Base-by-base conservation (phyloP, 2,888 invertebrate genomes). In the Iselma pallidipennis region DNA sequence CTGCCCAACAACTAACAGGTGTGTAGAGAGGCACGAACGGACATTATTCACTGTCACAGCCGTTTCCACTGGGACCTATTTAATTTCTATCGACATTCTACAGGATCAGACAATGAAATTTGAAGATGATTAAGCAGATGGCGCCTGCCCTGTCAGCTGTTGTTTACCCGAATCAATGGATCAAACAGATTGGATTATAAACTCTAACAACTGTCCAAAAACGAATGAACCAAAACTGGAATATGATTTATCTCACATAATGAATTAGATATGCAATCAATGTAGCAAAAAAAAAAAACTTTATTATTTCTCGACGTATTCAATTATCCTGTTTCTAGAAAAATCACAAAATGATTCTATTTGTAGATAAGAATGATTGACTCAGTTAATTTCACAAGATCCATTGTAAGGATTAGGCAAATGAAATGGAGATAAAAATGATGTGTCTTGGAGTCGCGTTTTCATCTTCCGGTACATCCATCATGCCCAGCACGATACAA, bases 371-470 rank as follows among this genome's bases (percentile, higher is more conserved):
- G n/a, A 3, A 31, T 12, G n/a, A 33, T 14, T n/a, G 4, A 33
- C n/a, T 2, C 12, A 29, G 19, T 16, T 9, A 37, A 37, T 37
- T 37, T 16, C 16, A 7, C 6, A 37, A 29, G n/a, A n/a, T n/a
- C n/a, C n/a, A 37, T 2, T 6, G 37, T 16, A 37, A 37, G 67
- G 66, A 65, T 67, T n/a, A n/a, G n/a, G n/a, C n/a, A 64, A 61
- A 63, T 66, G 66, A 67, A 67, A 67, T 69, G 67, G 67, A 69
- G 69, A 66, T 66, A 66, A 69, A 68, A 70, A 67, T 70, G 52
- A 68, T 69, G 69, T 37, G 16, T 9, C n/a, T 1, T 71, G 70
- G 66, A 63, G 71, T 64, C 53, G 61, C 61, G 67, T 65, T 70
- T 71, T 68, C 69, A 68, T 68, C 67, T 69, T 66, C 57, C 60